Evolutionary conservation across 2,113 vertebrate genomes (phyloP), one percentile per base, ranked within the genome.

Genomic region (Leucoraja erinaceus): DNA sequence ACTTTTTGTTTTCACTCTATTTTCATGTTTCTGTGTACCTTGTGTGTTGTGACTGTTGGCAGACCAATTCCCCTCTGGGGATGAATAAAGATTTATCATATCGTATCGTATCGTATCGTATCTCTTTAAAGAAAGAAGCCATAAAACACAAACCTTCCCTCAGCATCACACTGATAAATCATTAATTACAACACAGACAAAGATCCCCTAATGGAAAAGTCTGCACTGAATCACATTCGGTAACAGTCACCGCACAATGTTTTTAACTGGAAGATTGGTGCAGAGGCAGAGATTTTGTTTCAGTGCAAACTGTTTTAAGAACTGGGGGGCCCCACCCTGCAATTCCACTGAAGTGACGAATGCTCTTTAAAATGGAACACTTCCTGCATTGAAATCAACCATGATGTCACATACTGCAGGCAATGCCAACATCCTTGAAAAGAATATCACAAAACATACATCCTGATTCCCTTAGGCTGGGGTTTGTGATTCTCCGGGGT

Each of bases 381-480:
- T 91, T 91, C 90, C 90, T 91, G 90, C 20, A 54, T 74, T 91
- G 90, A 91, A 91, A 72, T 91, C 68, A 91, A 74, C 90, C 33
- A 91, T 91, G 90, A 91, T 91, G 68, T 91, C 90, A 91, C 68
- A 38, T 74, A 61, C 28, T 66, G 14, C 20, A 72, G 20, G 66
- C 68, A 12, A 18, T 72, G 90, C 90, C 90, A 91, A 91, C 68
- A 74, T 54, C 38, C 68, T 91, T 72, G 68, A 91, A 72, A 54
- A 91, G 38, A 91, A 91, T 22, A 91, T 54, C 90, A 91, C 33
- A 72, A 33, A 18, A 18, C 88, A 91, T 72, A 61, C 63, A 72
- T 47, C 88, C 33, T 31, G 11, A 54, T 91, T 91, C 90, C 66
- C 90, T 25, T 28, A 18, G 66, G 68, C 25, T 28, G 90, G 90